Base-by-base conservation (phyloP, 2,797 vertebrate species). In the Sitta carolinensis region DNA sequence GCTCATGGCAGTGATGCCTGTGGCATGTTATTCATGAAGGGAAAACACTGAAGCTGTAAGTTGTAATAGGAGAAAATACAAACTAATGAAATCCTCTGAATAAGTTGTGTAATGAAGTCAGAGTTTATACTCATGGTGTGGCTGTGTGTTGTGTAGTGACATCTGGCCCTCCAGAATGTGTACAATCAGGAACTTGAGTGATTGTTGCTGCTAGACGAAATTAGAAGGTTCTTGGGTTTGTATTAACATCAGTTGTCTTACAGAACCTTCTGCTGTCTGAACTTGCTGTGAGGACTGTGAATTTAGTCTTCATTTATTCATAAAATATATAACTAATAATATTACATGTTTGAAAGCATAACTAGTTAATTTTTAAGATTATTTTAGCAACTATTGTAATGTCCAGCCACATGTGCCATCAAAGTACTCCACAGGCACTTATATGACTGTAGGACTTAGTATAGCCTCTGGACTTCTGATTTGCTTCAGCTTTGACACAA, bases 351-450 rank as follows among this genome's bases (percentile, higher is more conserved):
- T 83, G 27, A 55, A 69, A 82, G 45, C 32, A 8, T 29, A 40
- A 25, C 14, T 32, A 40, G 36, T 76, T 58, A 23, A 45, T 43
- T 69, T 79, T 87, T 32, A 51, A 29, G n/a, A 29, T 42, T 27
- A 8, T 43, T 74, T 86, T 70, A 75, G 21, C 3, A 5, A 22
- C n/a, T 45, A 3, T 52, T 0, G 0, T 57, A 16, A 36, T 17
- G 40, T 52, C 12, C 25, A 62, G 23, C 34, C 11, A 2, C n/a
- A 4, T 51, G 11, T 66, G 14, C 70, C 6, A 4, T 43, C 30
- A 48, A 2, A 52, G 16, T 89, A 51, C 47, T 68, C 30, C 14
- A 51, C 17, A 43, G 59, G 50, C 6, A n/a, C 15, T 47, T 64
- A 21, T 0, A 26, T 11, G 15, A 38, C 19, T 84, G 14, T 45